These are phyloP conservation scores for Zenarchopterus dispar DNA, from an alignment of 2,797 vertebrate genomes.

Conservation along the genomic window DNA sequence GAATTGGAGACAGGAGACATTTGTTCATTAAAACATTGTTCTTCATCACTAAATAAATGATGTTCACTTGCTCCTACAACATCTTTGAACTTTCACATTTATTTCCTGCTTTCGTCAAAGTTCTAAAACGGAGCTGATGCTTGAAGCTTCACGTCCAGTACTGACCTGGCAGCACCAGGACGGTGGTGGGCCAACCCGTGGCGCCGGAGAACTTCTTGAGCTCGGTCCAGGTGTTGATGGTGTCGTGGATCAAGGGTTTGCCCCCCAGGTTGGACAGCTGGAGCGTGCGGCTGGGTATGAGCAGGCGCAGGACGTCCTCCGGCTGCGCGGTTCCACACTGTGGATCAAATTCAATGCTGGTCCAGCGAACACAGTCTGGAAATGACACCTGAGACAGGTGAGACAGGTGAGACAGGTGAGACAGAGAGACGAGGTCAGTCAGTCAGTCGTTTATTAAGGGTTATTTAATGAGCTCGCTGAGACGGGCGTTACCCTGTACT, in stretches of 20 bases:
- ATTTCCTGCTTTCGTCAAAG: too few relatives aligned
- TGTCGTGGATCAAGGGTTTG: conserved; percentile 91
- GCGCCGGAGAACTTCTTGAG: conserved; percentile 96
- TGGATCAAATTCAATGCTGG: conserved; percentile 95
- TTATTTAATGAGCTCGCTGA: neutral
- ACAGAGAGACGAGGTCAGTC: neutral
- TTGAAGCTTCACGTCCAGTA: neutral
- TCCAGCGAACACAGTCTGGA: conserved; percentile 97
- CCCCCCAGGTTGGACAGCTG: conserved; percentile 89
- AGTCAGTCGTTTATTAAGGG: too few relatives aligned
- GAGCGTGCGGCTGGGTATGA: conserved; percentile 91
- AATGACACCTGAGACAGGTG: conserved; percentile 88
- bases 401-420: conserved; percentile 59
- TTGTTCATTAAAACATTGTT: too few relatives aligned
- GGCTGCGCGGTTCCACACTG: conserved; percentile 98
- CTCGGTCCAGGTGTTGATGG: conserved; percentile 97
- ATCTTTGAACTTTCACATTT: too few relatives aligned
- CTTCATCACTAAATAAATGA: too few relatives aligned
- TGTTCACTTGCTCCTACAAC: too few relatives aligned
- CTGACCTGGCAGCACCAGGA: conserved; percentile 94
- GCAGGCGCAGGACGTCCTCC: conserved; percentile 93
- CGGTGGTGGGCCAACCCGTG: conserved; percentile 93
- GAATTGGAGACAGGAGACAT: too few relatives aligned
- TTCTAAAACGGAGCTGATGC: too few relatives aligned
- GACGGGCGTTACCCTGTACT: conserved; percentile 88